Conservation (phyloP, 2,888 invertebrate genomes). For the Portevinia maculata region DNA sequence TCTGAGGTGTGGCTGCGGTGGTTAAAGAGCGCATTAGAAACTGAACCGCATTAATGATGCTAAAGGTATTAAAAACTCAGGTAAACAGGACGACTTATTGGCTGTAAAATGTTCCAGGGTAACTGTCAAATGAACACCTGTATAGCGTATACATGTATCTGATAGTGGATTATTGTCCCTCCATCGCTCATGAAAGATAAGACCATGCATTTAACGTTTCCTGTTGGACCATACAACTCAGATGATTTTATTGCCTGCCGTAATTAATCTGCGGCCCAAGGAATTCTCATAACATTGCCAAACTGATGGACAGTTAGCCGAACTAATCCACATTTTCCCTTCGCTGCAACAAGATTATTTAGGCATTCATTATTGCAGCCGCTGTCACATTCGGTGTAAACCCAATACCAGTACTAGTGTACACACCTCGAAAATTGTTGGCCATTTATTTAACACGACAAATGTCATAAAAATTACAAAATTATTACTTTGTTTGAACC, state of each 20-base stretch:
- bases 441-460: constrained; percentile 70
- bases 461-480: constrained; percentile 72
- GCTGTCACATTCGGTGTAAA: constrained; percentile 59
- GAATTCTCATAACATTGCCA: constrained; percentile 61
- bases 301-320: constrained; percentile 66
- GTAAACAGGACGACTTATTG: constrained; percentile 24
- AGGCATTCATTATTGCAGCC: constrained; percentile 28
- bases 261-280: constrained; percentile 40
- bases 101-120: constrained; percentile 2
- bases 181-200: constrained; percentile 50
- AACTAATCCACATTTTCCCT: constrained; percentile 64
- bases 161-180: constrained; percentile 28
- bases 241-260: constrained; percentile 49
- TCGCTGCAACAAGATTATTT: constrained; percentile 47
- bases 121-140: constrained; percentile 10
- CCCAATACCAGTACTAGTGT: constrained; percentile 45
- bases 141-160: not conserved
- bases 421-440: constrained; percentile 69
- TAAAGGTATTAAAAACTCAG: constrained; percentile 8
- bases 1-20: constrained; percentile 43
- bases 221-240: constrained; percentile 21
- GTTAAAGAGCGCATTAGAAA: constrained; percentile 23
- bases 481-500: constrained; percentile 72
- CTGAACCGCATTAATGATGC: constrained; percentile 4
- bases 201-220: constrained; percentile 36